Percentiles rank a stretch among this genome's conserved stretches.
phyloP scores from a whole-genome alignment of 2,113 vertebrate genomes.

The Oreochromis niloticus region DNA sequence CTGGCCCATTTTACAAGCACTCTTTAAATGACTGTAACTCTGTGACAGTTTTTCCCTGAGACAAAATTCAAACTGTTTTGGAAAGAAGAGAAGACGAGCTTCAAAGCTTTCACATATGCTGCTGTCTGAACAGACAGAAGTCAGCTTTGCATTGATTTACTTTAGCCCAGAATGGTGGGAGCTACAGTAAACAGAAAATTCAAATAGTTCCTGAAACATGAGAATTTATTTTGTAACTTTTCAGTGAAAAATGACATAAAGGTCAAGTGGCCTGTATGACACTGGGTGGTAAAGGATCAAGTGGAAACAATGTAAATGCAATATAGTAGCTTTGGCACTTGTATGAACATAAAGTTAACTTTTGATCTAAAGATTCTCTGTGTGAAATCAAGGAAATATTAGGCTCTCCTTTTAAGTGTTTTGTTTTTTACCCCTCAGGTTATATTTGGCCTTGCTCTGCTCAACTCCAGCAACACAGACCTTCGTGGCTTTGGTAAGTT shows the following conservation, averaged over 20 bases:
- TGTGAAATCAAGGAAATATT: not conserved
- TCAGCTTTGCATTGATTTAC: not conserved
- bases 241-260: accelerated
- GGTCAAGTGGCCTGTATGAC: not conserved
- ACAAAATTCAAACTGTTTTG: not conserved
- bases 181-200: not conserved
- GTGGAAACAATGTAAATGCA: not conserved
- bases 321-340: not conserved
- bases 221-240: not conserved
- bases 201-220: not conserved
- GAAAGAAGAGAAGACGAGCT: not conserved
- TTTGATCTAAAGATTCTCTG: not conserved
- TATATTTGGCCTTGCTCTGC: constrained; percentile 95
- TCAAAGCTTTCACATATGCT: not conserved
- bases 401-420: not conserved
- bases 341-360: not conserved
- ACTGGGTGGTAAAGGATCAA: not conserved
- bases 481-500: constrained; percentile 93
- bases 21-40: not conserved
- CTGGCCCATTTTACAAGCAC: not conserved
- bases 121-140: not conserved
- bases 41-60: not conserved
- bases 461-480: constrained; percentile 93
- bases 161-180: too few species aligned
- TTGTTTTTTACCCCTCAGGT: constrained; percentile 72